These are phyloP conservation scores for Colletes collaris DNA, from an alignment of 2,888 invertebrate species.

Conservation along the genomic window DNA sequence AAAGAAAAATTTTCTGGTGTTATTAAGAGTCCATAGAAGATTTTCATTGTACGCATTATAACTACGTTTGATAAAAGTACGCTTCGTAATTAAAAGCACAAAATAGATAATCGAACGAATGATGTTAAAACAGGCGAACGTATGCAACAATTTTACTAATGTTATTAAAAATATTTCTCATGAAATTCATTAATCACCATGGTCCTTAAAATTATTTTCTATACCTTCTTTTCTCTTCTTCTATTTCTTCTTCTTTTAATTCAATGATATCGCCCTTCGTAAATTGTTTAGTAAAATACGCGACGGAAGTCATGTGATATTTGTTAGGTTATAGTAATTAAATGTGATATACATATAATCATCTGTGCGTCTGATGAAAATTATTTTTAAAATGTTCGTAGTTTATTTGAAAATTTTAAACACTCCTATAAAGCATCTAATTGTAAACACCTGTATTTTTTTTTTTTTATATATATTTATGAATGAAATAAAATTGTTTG, in stretches of 20 bases:
- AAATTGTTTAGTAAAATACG: not conserved
- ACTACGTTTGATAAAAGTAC: not conserved
- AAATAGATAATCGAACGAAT: constrained; percentile 6
- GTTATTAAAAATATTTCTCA: not conserved
- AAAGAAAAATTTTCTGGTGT: not conserved
- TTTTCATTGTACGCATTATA: not conserved
- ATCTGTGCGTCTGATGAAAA: not conserved
- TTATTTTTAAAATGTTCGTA: not conserved
- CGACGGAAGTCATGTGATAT: constrained; percentile 1
- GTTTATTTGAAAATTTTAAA: constrained; percentile 7
- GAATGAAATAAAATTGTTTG: constrained; percentile 6
- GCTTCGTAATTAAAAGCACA: not conserved
- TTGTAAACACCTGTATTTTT: not conserved
- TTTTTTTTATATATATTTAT: not conserved
- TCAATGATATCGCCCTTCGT: constrained; percentile 1
- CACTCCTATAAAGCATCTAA: not conserved
- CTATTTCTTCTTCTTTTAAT: not conserved
- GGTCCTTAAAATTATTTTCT: constrained; percentile 30
- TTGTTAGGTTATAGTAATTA: constrained; percentile 1
- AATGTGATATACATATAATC: not conserved
- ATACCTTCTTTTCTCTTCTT: not conserved
- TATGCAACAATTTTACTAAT: constrained; percentile 6
- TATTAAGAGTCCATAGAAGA: constrained; percentile 21
- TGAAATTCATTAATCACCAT: constrained; percentile 38
- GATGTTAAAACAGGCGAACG: not conserved